Base-by-base conservation (phyloP, 2,113 vertebrate genomes). In the Coturnix japonica region DNA sequence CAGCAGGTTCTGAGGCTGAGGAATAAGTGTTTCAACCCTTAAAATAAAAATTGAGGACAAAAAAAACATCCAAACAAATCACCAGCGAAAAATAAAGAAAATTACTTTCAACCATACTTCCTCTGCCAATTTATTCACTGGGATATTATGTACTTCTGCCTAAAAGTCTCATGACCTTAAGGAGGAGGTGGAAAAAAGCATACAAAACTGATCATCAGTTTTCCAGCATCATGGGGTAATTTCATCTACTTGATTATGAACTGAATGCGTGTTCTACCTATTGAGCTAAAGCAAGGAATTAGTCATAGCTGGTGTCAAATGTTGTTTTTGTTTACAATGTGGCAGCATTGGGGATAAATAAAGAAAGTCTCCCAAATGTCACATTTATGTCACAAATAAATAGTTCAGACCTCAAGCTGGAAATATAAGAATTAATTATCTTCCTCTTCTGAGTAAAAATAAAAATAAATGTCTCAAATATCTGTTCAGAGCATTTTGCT, bases 211-310 rank as follows among this genome's bases (percentile, higher is more conserved):
- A 43, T 88, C 31, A 11, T 71, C 59, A 82, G n/a, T 90, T 95
- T 96, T 95, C 91, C 66, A 77, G 70, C n/a, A 66, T 94, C 93
- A 49, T 51, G 89, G 44, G 30, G 70, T 96, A 85, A 94, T 95
- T 97, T 96, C 79, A 93, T 64, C 53, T 93, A 73, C 90, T 90
- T 96, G 91, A 95, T 94, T 96, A 88, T 67, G 79, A 97, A 93
- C 91, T 94, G 92, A 96, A 93, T 7, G 54, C 94, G 96, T 91
- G 82, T 95, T 96, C 91, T 96, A 89, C 79, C 91, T 96, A 95
- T 85, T 95, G 91, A 97, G 94, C 94, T 96, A 95, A 95, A 94
- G 49, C 71, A 87, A 91, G 83, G 95, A 90, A 96, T 98, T 97
- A 95, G 95, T 97, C 94, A 97, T 81, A 97, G 92, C 59, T 94